phyloP scores from a whole-genome alignment of 2,888 invertebrate species.

The Hydropsyche betteni region DNA sequence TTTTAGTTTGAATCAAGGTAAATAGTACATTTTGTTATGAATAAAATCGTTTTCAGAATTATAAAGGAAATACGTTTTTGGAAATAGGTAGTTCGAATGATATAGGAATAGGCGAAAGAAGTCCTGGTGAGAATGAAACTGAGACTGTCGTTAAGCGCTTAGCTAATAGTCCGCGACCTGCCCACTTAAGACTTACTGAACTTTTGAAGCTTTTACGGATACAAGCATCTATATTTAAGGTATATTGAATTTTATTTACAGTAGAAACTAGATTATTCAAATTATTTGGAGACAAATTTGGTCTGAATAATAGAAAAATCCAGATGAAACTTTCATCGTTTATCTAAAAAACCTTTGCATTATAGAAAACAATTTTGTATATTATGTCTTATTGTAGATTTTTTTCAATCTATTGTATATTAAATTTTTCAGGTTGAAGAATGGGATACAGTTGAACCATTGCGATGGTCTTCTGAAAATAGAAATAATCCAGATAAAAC shows the following conservation, averaged over 20 bases:
- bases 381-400: too few species aligned
- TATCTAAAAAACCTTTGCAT: too few species aligned
- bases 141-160: slow-evolving; percentile 52
- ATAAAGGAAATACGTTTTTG: not conserved
- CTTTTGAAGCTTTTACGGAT: slow-evolving; percentile 88
- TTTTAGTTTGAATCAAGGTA: slow-evolving; percentile 41
- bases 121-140: slow-evolving; percentile 39
- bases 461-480: slow-evolving; percentile 57
- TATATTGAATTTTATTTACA: slow-evolving; percentile 57
- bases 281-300: too few species aligned
- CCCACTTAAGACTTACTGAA: slow-evolving; percentile 67
- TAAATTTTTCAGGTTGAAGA: slow-evolving; percentile 63
- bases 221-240: slow-evolving; percentile 80
- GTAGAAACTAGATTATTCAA: not conserved
- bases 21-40: not conserved
- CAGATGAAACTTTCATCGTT: too few species aligned
- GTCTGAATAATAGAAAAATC: too few species aligned
- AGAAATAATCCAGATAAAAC: slow-evolving; percentile 47
- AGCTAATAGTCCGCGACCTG: slow-evolving; percentile 58
- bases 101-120: not conserved
- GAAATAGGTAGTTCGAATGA: slow-evolving; percentile 3
- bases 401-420: too few species aligned
- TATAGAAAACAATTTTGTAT: too few species aligned
- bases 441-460: slow-evolving; percentile 68
- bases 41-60: not conserved